phyloP scores from a whole-genome alignment of 2,888 invertebrate species.

The Leucophenga montana region DNA sequence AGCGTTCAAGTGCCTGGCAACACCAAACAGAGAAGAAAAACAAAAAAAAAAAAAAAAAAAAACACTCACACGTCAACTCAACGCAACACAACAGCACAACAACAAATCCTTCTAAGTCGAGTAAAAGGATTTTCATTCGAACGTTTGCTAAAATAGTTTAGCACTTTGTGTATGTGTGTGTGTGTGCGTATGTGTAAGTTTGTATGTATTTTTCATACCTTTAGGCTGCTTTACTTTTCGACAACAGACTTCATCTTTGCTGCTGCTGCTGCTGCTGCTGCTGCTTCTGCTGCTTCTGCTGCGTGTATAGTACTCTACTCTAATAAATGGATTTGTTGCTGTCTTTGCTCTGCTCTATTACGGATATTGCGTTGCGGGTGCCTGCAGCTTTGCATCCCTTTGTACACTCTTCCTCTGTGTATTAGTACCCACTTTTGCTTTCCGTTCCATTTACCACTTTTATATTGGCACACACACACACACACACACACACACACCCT shows the following conservation, averaged over 20 bases:
- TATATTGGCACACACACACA: background rate
- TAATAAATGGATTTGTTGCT: slow-evolving; percentile 6
- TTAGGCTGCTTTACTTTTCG: slow-evolving; percentile 13
- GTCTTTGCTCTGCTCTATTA: background rate
- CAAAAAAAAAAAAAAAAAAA: slow-evolving; percentile 18
- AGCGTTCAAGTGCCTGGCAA: slow-evolving; percentile 31
- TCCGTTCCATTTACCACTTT: too few species aligned
- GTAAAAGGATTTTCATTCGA: background rate
- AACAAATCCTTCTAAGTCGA: background rate
- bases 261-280: background rate
- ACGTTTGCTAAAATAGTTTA: slow-evolving; percentile 9
- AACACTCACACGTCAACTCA: slow-evolving; percentile 20
- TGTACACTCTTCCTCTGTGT: too few species aligned
- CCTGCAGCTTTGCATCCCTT: background rate
- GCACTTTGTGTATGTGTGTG: background rate
- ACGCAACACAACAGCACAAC: too few species aligned
- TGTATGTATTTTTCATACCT: background rate
- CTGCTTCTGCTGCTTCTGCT: background rate
- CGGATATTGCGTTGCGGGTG: slow-evolving; percentile 23
- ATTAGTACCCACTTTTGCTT: too few species aligned
- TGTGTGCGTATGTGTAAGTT: background rate
- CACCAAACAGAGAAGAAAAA: slow-evolving; percentile 22
- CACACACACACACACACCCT: background rate
- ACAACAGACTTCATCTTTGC: background rate
- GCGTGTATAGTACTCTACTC: background rate